phyloP scores from a whole-genome alignment of 2,113 vertebrate species.

The Athene noctua region DNA sequence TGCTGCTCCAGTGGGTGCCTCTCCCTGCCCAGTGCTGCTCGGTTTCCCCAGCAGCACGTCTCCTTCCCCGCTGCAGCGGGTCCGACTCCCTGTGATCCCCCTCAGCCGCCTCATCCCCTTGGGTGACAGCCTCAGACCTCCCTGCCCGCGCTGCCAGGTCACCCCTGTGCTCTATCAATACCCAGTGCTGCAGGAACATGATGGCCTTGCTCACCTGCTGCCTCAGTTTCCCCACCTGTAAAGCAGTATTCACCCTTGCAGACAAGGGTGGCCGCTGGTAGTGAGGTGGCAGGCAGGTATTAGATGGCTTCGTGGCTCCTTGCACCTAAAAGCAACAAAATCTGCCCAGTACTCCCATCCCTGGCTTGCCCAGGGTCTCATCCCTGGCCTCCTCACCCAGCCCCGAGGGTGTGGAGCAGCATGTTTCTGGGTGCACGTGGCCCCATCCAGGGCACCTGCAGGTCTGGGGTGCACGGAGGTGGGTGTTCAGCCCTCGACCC shows the following conservation, averaged over 20 bases:
- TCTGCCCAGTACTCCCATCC: not conserved
- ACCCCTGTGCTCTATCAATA: not conserved
- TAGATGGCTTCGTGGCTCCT: not conserved
- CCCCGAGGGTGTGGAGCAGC: not conserved
- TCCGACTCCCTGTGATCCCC: not conserved
- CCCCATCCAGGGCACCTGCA: not conserved
- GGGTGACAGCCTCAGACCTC: not conserved
- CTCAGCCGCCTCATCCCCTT: not conserved
- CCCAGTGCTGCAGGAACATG: not conserved
- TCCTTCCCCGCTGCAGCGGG: not conserved
- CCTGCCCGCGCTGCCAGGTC: not conserved
- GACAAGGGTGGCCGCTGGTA: not conserved
- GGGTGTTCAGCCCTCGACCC: not conserved
- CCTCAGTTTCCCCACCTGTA: not conserved
- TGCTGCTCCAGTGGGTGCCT: not conserved
- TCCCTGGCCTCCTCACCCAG: not conserved
- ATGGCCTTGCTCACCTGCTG: not conserved
- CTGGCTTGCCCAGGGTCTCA: not conserved
- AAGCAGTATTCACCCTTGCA: not conserved
- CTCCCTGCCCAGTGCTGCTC: accelerated
- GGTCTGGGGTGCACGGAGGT: not conserved
- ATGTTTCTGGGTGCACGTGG: not conserved
- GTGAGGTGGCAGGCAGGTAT: not conserved
- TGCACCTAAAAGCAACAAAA: not conserved
- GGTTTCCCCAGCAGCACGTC: not conserved